phyloP scores from a whole-genome alignment of 1,140 invertebrate genomes.

The Heterodera schachtii region DNA sequence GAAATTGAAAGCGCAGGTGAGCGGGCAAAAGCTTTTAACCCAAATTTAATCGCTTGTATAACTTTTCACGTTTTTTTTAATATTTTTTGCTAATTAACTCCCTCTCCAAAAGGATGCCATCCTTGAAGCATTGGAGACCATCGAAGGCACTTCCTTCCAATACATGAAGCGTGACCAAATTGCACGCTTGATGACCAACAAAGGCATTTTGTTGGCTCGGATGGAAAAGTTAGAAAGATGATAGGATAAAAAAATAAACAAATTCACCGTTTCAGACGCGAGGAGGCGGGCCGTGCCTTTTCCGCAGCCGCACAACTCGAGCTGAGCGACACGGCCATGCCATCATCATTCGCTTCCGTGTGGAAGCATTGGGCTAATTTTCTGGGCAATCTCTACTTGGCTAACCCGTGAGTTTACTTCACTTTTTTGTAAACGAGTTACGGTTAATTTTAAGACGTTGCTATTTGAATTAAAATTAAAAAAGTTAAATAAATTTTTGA shows the following conservation, averaged over 20 bases:
- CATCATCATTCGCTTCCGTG: slow-evolving; percentile 5
- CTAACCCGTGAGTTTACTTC: slow-evolving; percentile 32
- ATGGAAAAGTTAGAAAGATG: slow-evolving; percentile 40
- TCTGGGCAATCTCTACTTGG: slow-evolving; percentile 31
- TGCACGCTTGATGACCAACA: slow-evolving; percentile 35
- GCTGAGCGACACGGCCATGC: slow-evolving; percentile 12
- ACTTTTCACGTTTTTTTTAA: no score
- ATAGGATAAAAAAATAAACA: slow-evolving; percentile 4
- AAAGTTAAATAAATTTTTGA: no score
- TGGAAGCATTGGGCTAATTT: slow-evolving; percentile 42
- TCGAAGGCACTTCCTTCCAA: slow-evolving; percentile 36
- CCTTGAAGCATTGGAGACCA: slow-evolving; percentile 34
- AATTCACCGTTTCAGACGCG: slow-evolving; percentile 21
- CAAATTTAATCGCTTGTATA: no score
- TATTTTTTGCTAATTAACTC: no score
- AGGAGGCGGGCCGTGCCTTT: slow-evolving; percentile 38
- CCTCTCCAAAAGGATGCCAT: slow-evolving; percentile 26
- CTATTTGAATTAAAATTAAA: no score
- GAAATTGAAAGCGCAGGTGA: background rate
- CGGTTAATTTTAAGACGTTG: no score
- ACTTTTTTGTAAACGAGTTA: no score
- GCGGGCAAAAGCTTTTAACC: background rate
- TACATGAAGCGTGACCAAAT: slow-evolving; percentile 38
- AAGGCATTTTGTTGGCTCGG: slow-evolving; percentile 35
- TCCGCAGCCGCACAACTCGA: slow-evolving; percentile 39